phyloP scores from a whole-genome alignment of 2,113 vertebrate species.

The Anser brachyrhynchus region DNA sequence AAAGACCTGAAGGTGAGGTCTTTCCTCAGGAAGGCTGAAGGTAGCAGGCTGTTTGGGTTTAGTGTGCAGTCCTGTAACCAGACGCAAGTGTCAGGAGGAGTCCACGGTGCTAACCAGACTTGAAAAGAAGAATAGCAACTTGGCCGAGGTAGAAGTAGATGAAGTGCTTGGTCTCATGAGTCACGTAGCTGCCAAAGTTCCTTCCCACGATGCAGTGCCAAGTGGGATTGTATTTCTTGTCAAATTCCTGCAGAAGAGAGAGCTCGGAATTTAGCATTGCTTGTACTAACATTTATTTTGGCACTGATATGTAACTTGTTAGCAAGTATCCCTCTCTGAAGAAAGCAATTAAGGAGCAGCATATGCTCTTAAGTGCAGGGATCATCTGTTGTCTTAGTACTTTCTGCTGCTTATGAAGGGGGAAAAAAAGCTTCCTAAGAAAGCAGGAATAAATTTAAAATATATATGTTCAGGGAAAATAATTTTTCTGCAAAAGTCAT shows the following conservation, averaged over 20 bases:
- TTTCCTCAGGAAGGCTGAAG: conserved; percentile 75
- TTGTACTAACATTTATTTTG: not conserved
- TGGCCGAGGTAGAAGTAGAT: conserved; percentile 99
- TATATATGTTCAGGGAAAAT: not conserved
- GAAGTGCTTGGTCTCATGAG: conserved; percentile 98
- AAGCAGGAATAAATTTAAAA: not conserved
- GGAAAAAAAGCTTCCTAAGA: not conserved
- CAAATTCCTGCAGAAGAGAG: conserved; percentile 86
- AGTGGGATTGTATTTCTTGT: conserved; percentile 98
- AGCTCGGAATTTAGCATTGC: not conserved
- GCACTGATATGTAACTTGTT: not conserved
- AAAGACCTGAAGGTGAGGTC: conserved; percentile 68
- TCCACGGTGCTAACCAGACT: conserved; percentile 86
- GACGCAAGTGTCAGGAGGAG: conserved; percentile 65
- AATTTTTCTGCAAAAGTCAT: not conserved
- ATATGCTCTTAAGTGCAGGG: conserved; percentile 21
- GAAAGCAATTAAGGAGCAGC: conserved; percentile 8
- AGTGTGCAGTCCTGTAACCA: conserved; percentile 66
- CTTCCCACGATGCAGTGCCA: conserved; percentile 99
- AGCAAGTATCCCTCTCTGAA: not conserved
- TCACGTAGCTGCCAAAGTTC: conserved; percentile 98
- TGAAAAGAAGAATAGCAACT: conserved; percentile 97
- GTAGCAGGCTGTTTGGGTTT: conserved; percentile 70
- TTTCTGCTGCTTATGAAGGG: conserved; percentile 16
- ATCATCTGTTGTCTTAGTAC: conserved; percentile 24